Percentiles rank a stretch among this genome's conserved stretches.
Conservation (phyloP, 2,888 invertebrate species). For the Melinaea menophilus region DNA sequence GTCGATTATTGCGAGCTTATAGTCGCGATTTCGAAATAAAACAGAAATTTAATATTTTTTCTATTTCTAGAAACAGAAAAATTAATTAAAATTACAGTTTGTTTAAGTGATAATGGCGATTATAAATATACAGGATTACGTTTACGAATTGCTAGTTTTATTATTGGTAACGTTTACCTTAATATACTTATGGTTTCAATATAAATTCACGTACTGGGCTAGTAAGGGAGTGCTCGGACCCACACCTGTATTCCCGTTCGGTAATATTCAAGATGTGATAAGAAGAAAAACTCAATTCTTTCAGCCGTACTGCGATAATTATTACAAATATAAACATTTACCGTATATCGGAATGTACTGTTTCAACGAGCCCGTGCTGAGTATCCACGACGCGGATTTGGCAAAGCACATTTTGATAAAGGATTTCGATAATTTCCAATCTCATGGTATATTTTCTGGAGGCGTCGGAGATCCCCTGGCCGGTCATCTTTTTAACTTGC, state of each 20-base stretch:
- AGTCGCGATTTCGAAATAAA: constrained; percentile 9
- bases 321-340: constrained; percentile 70
- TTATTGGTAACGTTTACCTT: constrained; percentile 40
- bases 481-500: constrained; percentile 77
- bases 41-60: neutral
- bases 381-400: constrained; percentile 80
- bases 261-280: constrained; percentile 77
- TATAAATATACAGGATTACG: constrained; percentile 25
- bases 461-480: constrained; percentile 79
- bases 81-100: neutral
- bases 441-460: constrained; percentile 80
- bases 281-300: constrained; percentile 78
- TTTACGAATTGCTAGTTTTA: constrained; percentile 38
- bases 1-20: constrained; percentile 18
- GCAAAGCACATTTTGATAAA: constrained; percentile 78
- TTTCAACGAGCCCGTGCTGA: constrained; percentile 78
- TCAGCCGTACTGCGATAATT: constrained; percentile 78
- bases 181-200: constrained; percentile 40
- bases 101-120: constrained; percentile 20
- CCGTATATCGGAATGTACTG: constrained; percentile 80
- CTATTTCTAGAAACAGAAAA: neutral
- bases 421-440: constrained; percentile 81
- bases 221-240: constrained; percentile 75
- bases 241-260: constrained; percentile 80
- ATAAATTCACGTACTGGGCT: constrained; percentile 78